phyloP scores from a whole-genome alignment of 2,113 vertebrate species.

The Alligator sinensis region DNA sequence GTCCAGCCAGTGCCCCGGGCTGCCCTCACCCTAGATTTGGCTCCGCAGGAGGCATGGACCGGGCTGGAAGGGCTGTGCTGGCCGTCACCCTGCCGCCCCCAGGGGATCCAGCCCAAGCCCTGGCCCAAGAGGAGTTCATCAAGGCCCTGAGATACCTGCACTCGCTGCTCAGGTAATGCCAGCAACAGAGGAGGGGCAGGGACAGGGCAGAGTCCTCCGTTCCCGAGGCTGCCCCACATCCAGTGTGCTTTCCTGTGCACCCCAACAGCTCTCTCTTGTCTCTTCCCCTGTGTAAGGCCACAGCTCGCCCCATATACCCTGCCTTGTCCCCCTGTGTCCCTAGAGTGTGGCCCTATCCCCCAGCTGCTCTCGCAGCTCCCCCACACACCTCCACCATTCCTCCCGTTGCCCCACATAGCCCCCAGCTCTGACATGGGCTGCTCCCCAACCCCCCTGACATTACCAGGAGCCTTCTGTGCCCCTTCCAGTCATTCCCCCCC shows the following conservation, averaged over 20 bases:
- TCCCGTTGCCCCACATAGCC: not conserved
- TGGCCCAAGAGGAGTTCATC: conserved; percentile 64
- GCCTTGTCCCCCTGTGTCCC: not conserved
- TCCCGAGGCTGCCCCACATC: no score
- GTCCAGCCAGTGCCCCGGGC: not conserved
- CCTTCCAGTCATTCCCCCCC: no score
- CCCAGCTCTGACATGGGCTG: no score
- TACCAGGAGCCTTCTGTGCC: no score
- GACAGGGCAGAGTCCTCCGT: no score
- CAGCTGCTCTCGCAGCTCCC: not conserved
- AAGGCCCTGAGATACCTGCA: conserved; percentile 83
- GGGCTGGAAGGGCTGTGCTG: conserved; percentile 85
- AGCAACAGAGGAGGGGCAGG: not conserved
- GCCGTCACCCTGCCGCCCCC: conserved; percentile 71
- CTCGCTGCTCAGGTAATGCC: conserved; percentile 84
- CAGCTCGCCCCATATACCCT: no score
- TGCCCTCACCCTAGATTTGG: conserved; percentile 51
- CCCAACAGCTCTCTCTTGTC: no score
- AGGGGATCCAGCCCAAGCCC: conserved; percentile 64
- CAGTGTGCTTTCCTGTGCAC: no score
- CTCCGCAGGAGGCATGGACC: conserved; percentile 79
- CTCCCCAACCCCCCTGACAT: no score
- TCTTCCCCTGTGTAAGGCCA: no score
- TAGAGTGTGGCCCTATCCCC: not conserved
- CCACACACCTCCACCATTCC: not conserved